Percentiles rank a stretch among this genome's conserved stretches.
These are phyloP conservation scores for Teinopalpus imperialis DNA, from an alignment of 2,888 invertebrate genomes.

Conservation along the genomic window DNA sequence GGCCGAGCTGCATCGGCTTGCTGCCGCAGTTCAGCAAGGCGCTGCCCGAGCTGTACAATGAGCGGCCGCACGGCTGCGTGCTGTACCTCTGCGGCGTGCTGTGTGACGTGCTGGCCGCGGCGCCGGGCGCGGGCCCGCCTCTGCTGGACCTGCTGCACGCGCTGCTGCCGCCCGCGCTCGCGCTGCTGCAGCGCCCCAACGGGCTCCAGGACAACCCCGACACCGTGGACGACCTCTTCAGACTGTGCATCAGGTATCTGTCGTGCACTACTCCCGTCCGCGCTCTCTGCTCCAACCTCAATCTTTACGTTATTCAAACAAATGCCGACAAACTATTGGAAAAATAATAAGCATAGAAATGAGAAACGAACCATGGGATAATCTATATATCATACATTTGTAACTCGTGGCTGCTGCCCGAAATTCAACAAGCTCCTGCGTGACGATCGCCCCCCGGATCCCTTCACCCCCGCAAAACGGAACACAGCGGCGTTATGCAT, in stretches of 20 bases:
- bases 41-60: slow-evolving; percentile 87
- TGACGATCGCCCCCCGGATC: no score
- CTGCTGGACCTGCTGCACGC: slow-evolving; percentile 93
- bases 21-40: slow-evolving; percentile 88
- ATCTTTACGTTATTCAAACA: no score
- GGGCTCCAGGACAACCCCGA: slow-evolving; percentile 97
- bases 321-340: no score
- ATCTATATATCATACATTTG: no score
- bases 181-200: slow-evolving; percentile 88
- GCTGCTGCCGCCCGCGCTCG: slow-evolving; percentile 90
- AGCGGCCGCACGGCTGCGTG: slow-evolving; percentile 88
- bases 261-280: no score
- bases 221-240: slow-evolving; percentile 98
- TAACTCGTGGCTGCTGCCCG: no score
- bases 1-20: slow-evolving; percentile 87
- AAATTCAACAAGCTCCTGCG: no score
- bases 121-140: slow-evolving; percentile 79
- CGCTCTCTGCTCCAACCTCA: no score
- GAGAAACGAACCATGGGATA: no score
- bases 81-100: slow-evolving; percentile 90
- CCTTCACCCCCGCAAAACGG: no score
- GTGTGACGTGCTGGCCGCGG: slow-evolving; percentile 86
- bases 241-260: slow-evolving; percentile 88
- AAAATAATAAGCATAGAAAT: no score
- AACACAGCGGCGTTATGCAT: no score